Conservation (phyloP, 2,888 invertebrate species). For the Eupithecia vulgata region DNA sequence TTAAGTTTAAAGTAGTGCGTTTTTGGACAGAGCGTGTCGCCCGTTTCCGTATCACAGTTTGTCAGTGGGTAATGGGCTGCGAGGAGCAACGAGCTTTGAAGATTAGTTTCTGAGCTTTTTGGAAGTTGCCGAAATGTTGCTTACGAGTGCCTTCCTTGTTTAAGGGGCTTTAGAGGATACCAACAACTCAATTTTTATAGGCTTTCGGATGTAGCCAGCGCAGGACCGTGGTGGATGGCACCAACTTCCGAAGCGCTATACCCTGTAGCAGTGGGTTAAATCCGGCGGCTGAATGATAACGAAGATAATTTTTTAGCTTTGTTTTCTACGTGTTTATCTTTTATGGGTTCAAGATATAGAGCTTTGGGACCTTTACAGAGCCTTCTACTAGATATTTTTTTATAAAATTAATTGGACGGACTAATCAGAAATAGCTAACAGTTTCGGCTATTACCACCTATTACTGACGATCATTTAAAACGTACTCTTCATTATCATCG, state of each 20-base stretch:
- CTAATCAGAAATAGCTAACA: neutral
- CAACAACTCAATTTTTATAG: neutral
- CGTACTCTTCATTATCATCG: conserved; percentile 13
- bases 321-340: neutral
- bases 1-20: conserved; percentile 70
- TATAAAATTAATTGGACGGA: neutral
- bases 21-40: conserved; percentile 67
- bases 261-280: neutral
- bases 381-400: too few relatives aligned
- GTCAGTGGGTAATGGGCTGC: conserved; percentile 52
- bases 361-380: neutral
- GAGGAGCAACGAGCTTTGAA: conserved; percentile 38
- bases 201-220: neutral
- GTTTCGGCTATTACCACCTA: neutral
- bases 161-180: neutral
- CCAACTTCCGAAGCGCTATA: neutral
- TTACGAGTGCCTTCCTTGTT: neutral
- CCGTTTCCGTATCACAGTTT: conserved; percentile 73
- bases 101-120: conserved; percentile 32
- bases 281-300: neutral
- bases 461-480: neutral
- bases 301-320: neutral
- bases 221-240: neutral
- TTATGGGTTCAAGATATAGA: neutral
- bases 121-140: conserved; percentile 18